These are phyloP conservation scores for Drosophila melanogaster DNA, from an alignment of 1,140 invertebrate species.

Conservation along the genomic window Release_6_plus_ISO1_MT NC_004354.4:1061501-1062000, in stretches of 20 bases:
- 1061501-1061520: too few relatives aligned
- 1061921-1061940: slow-evolving; percentile 70
- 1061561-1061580: too few relatives aligned
- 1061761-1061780: slow-evolving; percentile 10
- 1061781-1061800: slow-evolving; percentile 56
- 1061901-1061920: neutral
- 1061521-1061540: too few relatives aligned
- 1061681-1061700: slow-evolving; percentile 4
- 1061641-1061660: too few relatives aligned
- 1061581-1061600: too few relatives aligned
- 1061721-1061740: slow-evolving; percentile 6
- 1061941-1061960: slow-evolving; percentile 69
- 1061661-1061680: neutral
- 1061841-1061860: slow-evolving; percentile 23
- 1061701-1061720: slow-evolving; percentile 2
- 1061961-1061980: slow-evolving; percentile 6
- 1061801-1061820: slow-evolving; percentile 72
- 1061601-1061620: too few relatives aligned
- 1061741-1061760: neutral
- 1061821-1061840: neutral
- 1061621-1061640: too few relatives aligned
- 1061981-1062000: too few relatives aligned
- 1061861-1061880: slow-evolving; percentile 48
- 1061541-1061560: too few relatives aligned
- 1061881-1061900: neutral